Evolutionary conservation across 2,888 invertebrate genomes (phyloP), one percentile per base, ranked within the genome.

Genomic region (Caenorhabditis auriculariae): DNA sequence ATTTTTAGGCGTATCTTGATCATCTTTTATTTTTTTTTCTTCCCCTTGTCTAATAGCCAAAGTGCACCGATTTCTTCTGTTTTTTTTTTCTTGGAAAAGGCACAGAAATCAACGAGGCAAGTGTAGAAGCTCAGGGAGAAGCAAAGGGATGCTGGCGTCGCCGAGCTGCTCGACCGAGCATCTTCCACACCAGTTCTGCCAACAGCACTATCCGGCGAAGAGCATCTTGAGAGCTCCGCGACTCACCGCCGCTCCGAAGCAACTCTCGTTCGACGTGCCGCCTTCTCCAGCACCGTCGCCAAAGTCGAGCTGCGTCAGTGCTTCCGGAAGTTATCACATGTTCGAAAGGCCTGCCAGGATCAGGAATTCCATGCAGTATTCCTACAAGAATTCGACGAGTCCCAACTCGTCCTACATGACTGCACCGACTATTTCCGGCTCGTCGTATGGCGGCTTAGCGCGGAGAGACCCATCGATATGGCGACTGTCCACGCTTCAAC

Each of bases 181-280:
- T n/a, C n/a, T n/a, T n/a, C n/a, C n/a, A n/a, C n/a, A n/a, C n/a
- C n/a, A n/a, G n/a, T n/a, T n/a, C n/a, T n/a, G n/a, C n/a, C n/a
- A n/a, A n/a, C n/a, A n/a, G n/a, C n/a, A n/a, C n/a, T n/a, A n/a
- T n/a, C n/a, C 54, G n/a, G 57, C 62, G 1, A 57, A 58, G 19
- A 58, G 58, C 15, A 62, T 57, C 28, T 46, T 69, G 2, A 38
- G 69, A 35, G 65, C 65, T 4, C 65, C 57, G 3, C 54, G 62
- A 15, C 43, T 66, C 24, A 54, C 50, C 26, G 39, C 55, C 41
- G 52, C 56, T 3, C 64, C 66, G 6, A 69, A 66, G 28, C 66
- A 70, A 43, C 54, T 65, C 19, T 70, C 70, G 23, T 70, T 70
- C 49, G 70, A 70, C 50, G 64, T 70, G 9, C 60, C 60, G 15